A percentile compares a stretch with the other conserved stretches of the same genome.
These are phyloP conservation scores for Halyomorpha halys DNA, from an alignment of 1,140 invertebrate genomes.

Conservation along the genomic window DNA sequence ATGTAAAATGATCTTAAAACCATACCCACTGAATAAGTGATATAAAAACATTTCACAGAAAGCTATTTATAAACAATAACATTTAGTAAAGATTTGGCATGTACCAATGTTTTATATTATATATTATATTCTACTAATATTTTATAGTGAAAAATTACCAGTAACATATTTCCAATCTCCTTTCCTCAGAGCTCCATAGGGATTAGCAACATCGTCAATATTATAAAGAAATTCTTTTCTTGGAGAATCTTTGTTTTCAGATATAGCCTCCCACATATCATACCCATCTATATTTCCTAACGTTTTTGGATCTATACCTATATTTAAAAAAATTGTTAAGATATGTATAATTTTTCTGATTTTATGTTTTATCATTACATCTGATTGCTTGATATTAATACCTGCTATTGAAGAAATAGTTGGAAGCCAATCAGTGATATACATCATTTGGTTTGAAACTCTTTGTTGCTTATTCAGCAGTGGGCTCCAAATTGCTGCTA, in stretches of 20 bases:
- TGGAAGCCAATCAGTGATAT: conserved; percentile 79
- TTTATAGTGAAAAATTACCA: conserved; percentile 37
- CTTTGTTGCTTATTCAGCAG: conserved; percentile 45
- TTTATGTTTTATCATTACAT: too few relatives aligned
- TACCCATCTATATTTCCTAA: conserved; percentile 52
- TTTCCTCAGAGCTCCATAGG: conserved; percentile 47
- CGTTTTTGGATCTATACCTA: conserved; percentile 31
- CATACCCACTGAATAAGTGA: too few relatives aligned
- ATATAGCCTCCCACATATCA: conserved; percentile 56
- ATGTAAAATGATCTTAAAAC: too few relatives aligned
- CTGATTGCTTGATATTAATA: conserved; percentile 26
- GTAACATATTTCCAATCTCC: conserved; percentile 65
- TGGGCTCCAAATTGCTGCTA: conserved; percentile 70
- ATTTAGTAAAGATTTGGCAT: too few relatives aligned
- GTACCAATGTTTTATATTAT: too few relatives aligned
- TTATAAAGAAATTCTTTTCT: conserved; percentile 58
- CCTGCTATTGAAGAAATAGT: conserved; percentile 57
- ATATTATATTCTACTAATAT: too few relatives aligned
- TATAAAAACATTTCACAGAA: too few relatives aligned
- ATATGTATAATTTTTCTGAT: too few relatives aligned
- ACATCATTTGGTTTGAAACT: conserved; percentile 63
- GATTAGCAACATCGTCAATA: conserved; percentile 53
- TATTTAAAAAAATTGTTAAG: conserved; percentile 2
- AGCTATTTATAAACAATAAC: too few relatives aligned
- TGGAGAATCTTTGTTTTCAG: conserved; percentile 39